Percentiles rank a stretch among this genome's conserved stretches.
Evolutionary conservation across 2,797 vertebrate species (phyloP).

Genomic region (Rhinoraja longicauda): DNA sequence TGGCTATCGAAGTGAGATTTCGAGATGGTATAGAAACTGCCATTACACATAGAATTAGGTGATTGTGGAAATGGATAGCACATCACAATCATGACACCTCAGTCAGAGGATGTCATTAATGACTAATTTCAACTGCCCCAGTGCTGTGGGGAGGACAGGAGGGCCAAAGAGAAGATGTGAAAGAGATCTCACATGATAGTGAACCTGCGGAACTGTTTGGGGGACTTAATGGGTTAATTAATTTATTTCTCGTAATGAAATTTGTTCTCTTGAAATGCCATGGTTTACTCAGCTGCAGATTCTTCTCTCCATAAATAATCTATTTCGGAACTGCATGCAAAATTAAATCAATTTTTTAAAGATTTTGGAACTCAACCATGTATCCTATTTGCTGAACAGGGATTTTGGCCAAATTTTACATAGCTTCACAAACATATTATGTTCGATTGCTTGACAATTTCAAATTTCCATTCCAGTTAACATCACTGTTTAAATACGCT

Average conservation of each 20-base stretch:
- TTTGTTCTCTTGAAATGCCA: neutral
- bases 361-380: neutral
- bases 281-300: neutral
- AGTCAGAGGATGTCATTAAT: neutral
- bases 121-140: neutral
- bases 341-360: neutral
- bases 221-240: neutral
- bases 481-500: neutral
- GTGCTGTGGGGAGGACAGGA: neutral
- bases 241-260: too few relatives aligned
- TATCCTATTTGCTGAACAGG: neutral
- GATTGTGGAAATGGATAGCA: neutral
- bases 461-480: neutral
- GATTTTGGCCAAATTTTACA: neutral
- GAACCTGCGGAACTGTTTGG: neutral
- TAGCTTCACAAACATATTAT: neutral
- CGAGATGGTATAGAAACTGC: too few relatives aligned
- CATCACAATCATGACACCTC: neutral
- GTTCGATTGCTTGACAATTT: neutral
- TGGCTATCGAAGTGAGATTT: too few relatives aligned
- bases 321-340: neutral
- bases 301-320: neutral
- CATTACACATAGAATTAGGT: neutral
- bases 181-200: neutral
- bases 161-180: neutral